phyloP scores from a whole-genome alignment of 2,113 vertebrate genomes.

The Rafetus swinhoei region DNA sequence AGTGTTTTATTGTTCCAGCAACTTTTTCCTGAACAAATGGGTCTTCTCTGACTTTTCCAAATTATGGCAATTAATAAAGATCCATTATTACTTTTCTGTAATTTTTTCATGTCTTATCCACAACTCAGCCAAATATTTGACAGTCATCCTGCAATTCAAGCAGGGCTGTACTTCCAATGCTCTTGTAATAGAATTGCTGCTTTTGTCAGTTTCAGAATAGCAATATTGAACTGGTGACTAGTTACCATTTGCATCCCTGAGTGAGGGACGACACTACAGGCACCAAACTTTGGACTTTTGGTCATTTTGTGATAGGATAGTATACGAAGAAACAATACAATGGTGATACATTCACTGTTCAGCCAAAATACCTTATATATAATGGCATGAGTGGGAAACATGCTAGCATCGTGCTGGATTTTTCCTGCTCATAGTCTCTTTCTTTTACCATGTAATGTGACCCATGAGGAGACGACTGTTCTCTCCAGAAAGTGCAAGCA shows the following conservation, averaged over 20 bases:
- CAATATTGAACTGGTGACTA: neutral
- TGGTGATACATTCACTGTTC: neutral
- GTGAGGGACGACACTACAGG: neutral
- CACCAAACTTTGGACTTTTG: neutral
- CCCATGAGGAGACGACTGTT: rapidly evolving
- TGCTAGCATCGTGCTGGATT: neutral
- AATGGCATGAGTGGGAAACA: neutral
- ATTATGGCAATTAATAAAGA: too few species aligned
- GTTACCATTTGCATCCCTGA: neutral
- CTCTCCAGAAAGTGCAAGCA: neutral
- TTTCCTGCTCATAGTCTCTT: neutral
- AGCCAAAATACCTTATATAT: neutral
- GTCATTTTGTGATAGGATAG: neutral
- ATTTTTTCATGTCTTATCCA: too few species aligned
- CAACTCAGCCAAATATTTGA: too few species aligned
- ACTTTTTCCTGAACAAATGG: too few species aligned
- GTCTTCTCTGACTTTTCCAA: too few species aligned
- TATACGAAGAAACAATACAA: neutral
- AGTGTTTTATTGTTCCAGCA: too few species aligned
- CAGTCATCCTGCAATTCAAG: too few species aligned
- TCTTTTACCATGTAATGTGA: neutral
- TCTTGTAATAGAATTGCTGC: neutral
- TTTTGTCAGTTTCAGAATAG: slow-evolving; percentile 9
- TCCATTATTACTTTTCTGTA: too few species aligned
- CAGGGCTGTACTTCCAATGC: neutral